Conservation (phyloP, 1,140 invertebrate genomes). For the Chionoecetes opilio region DNA sequence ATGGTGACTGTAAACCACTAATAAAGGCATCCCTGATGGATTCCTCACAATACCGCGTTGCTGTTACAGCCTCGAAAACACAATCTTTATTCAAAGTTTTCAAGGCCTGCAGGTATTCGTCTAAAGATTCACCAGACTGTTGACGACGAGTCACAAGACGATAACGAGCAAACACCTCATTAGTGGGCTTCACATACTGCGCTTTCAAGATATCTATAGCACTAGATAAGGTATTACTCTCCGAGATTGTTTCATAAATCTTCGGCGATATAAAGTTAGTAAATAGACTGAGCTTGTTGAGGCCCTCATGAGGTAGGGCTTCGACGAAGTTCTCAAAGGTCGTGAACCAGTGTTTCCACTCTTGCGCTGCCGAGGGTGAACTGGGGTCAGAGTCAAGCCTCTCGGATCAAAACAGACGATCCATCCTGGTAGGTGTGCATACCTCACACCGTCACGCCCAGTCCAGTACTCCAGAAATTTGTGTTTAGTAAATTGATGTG, state of each 20-base stretch:
- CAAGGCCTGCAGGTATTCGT: neutral
- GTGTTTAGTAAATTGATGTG: too few relatives aligned
- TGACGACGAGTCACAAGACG: neutral
- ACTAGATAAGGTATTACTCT: neutral
- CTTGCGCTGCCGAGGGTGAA: neutral
- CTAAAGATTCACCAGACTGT: neutral
- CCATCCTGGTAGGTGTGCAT: too few relatives aligned
- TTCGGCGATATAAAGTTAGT: neutral
- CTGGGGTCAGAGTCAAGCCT: neutral
- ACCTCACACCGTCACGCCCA: too few relatives aligned
- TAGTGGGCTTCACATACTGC: neutral
- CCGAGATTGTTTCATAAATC: neutral
- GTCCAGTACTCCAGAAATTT: too few relatives aligned
- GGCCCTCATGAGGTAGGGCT: neutral
- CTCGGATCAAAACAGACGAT: neutral
- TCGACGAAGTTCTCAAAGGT: neutral
- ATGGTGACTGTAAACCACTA: too few relatives aligned
- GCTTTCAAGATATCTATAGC: neutral
- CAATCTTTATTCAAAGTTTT: too few relatives aligned
- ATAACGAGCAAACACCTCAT: neutral
- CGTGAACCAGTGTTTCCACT: neutral
- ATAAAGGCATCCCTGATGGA: constrained; percentile 41
- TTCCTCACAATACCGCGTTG: neutral
- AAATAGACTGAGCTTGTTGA: neutral
- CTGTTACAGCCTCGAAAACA: neutral